Evolutionary conservation across 1,140 invertebrate species (phyloP).

Genomic region (Luehdorfia chinensis): DNA sequence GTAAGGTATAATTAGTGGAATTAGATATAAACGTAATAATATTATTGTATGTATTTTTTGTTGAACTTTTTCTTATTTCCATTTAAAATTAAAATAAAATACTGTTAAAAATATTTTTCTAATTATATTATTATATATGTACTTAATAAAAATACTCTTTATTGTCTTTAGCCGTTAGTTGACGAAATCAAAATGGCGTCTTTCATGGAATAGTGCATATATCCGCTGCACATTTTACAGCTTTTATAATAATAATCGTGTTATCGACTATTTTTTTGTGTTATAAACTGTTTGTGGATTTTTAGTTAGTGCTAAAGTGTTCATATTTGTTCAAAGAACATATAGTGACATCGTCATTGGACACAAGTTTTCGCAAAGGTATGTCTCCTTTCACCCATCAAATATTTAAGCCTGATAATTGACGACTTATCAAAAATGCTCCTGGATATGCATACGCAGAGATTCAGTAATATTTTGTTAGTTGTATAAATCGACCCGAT

Average conservation of each 20-base stretch:
- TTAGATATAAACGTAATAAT: no score
- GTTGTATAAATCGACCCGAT: conserved; percentile 3
- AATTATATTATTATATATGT: background rate
- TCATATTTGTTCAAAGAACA: conserved; percentile 24
- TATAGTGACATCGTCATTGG: conserved; percentile 24
- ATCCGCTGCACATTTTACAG: conserved; percentile 61
- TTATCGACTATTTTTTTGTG: conserved; percentile 48
- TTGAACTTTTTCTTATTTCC: no score
- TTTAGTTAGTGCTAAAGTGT: conserved; percentile 44
- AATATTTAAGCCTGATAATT: conserved; percentile 45
- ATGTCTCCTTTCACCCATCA: conserved; percentile 71
- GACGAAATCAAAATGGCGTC: conserved; percentile 77
- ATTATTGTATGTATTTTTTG: no score
- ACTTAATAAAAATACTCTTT: conserved; percentile 20
- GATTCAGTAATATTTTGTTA: conserved; percentile 1
- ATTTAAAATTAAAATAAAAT: no score
- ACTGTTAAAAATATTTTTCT: no score
- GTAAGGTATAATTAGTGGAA: no score
- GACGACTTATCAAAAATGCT: conserved; percentile 5
- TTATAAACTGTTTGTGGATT: conserved; percentile 37
- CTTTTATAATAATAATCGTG: conserved; percentile 44
- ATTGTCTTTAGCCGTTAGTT: conserved; percentile 64
- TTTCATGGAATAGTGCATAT: conserved; percentile 66
- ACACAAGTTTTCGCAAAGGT: conserved; percentile 58
- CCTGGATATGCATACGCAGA: background rate